A percentile compares a stretch with the other conserved stretches of the same genome.
phyloP scores from a whole-genome alignment of 2,113 vertebrate genomes.

The Protobothrops flavoviridis region DNA sequence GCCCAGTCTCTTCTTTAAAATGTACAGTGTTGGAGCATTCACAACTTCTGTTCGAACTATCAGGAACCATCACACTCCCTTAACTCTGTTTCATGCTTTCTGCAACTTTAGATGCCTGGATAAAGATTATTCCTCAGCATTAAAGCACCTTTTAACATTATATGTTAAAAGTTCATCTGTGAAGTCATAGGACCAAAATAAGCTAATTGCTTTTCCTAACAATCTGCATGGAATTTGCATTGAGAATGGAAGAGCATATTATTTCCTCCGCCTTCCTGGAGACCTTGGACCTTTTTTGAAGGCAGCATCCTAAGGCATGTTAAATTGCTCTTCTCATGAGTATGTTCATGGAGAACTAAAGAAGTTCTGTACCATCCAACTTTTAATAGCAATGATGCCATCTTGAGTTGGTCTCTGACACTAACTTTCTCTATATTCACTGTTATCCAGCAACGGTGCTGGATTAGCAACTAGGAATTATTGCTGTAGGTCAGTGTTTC shows the following conservation, averaged over 20 bases:
- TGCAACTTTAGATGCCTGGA: neutral
- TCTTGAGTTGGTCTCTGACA: neutral
- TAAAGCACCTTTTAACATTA: neutral
- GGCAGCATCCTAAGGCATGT: neutral
- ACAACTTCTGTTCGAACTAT: too few relatives aligned
- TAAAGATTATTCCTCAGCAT: neutral
- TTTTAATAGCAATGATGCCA: neutral
- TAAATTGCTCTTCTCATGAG: neutral
- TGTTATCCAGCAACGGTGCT: neutral
- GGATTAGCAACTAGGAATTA: neutral
- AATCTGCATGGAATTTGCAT: neutral
- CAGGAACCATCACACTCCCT: neutral
- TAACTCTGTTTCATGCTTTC: neutral
- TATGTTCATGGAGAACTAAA: neutral
- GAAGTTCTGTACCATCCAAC: neutral
- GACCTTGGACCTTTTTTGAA: neutral
- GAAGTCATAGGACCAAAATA: neutral
- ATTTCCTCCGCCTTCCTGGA: neutral
- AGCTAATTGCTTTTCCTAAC: neutral
- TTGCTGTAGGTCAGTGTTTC: neutral
- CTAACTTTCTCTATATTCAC: neutral
- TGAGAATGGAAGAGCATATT: neutral
- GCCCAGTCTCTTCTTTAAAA: too few relatives aligned
- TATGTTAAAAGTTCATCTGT: neutral
- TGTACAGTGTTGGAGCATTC: too few relatives aligned